phyloP scores from a whole-genome alignment of 2,888 invertebrate genomes.

The Plagodis dolabraria region DNA sequence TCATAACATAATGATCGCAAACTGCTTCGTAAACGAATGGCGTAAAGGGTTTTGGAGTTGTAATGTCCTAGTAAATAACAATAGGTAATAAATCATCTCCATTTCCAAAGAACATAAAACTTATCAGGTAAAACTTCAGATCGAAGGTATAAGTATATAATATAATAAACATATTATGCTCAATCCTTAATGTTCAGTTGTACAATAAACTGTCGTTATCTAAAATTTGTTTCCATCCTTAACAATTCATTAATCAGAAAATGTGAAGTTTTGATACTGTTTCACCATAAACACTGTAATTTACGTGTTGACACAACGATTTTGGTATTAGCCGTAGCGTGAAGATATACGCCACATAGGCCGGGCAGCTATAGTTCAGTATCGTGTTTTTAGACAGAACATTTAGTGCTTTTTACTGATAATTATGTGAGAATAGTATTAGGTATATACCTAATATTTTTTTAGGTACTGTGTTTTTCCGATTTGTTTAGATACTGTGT shows the following conservation, averaged over 20 bases:
- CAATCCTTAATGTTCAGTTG: no score
- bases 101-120: no score
- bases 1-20: no score
- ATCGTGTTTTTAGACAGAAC: slow-evolving; percentile 8
- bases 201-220: neutral
- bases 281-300: slow-evolving; percentile 14
- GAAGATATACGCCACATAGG: slow-evolving; percentile 1
- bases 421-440: slow-evolving; percentile 4
- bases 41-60: no score
- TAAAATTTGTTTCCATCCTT: slow-evolving; percentile 1
- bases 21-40: no score
- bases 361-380: slow-evolving; percentile 7
- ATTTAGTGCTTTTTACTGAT: slow-evolving; percentile 7
- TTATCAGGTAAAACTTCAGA: no score
- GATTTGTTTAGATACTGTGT: no score
- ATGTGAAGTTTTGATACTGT: slow-evolving; percentile 25
- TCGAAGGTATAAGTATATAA: no score
- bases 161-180: no score
- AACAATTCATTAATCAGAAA: slow-evolving; percentile 6
- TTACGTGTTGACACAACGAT: slow-evolving; percentile 29
- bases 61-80: no score
- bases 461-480: no score
- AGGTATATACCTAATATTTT: neutral
- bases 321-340: slow-evolving; percentile 1
- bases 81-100: no score